Percentiles rank a stretch among this genome's conserved stretches.
phyloP scores from a whole-genome alignment of 2,797 vertebrate genomes.

The Furcifer pardalis region DNA sequence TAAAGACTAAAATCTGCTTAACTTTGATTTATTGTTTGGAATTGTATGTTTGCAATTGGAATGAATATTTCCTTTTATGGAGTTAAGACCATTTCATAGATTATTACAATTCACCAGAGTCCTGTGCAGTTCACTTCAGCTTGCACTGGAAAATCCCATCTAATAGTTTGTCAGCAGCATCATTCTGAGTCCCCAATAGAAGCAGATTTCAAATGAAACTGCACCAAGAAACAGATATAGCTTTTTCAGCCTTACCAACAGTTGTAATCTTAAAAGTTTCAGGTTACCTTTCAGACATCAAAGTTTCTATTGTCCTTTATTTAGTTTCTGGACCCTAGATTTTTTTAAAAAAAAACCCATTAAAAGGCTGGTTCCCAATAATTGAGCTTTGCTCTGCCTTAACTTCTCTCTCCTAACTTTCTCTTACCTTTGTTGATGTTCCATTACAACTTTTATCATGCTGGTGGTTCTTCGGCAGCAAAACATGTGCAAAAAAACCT shows the following conservation, averaged over 20 bases:
- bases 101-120: background rate
- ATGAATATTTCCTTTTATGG: background rate
- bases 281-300: background rate
- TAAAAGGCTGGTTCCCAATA: background rate
- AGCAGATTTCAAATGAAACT: background rate
- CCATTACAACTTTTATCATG: background rate
- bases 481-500: background rate
- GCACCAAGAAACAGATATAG: background rate
- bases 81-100: background rate
- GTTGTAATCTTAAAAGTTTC: background rate
- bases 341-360: background rate
- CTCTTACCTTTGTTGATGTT: background rate
- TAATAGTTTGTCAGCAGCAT: background rate
- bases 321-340: background rate
- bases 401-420: background rate
- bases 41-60: background rate
- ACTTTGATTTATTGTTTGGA: background rate
- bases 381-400: background rate
- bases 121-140: background rate
- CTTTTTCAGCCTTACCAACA: background rate
- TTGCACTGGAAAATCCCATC: background rate
- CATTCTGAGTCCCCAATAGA: background rate
- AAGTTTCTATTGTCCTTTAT: background rate
- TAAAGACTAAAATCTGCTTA: background rate
- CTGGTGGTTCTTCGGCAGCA: background rate